Base-by-base conservation (phyloP, 2,113 vertebrate species). In the Abramis brama region DNA sequence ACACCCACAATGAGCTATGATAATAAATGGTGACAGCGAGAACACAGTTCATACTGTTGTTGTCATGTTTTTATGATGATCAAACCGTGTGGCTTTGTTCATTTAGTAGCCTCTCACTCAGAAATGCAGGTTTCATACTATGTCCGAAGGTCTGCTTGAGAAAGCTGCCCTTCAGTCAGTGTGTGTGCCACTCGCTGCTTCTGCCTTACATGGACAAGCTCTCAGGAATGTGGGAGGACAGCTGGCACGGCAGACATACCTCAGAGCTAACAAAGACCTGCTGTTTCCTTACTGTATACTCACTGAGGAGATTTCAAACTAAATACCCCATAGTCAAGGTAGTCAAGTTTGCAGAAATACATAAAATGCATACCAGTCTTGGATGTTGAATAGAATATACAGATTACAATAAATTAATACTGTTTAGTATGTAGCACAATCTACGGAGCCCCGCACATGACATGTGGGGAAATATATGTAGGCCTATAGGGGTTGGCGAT, bases 141-240 rank as follows among this genome's bases (percentile, higher is more conserved):
- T 59, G 23, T 33, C 43, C 8, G 4, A 60, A 60, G 45, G 55
- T 83, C 23, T 23, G 79, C 77, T 52, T 36, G 30, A 74, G 57
- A 57, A 66, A 84, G 33, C 70, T 74, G 82, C 62, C 62, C 74
- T 25, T 82, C 64, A 60, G 45, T 84, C 82, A 86, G 57, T 68
- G 80, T 68, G 66, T 86, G 66, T 86, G 83, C 71, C 86, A 77
- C 66, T 75, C 77, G 86, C 76, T 73, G 62, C 62, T 59, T 57
- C 73, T 68, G 73, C 92, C 92, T 91, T 91, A 94, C 87, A 94
- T 93, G 93, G 92, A 89, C 86, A 92, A 87, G 86, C 45, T 85
- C 55, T 73, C 68, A 91, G 93, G 93, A 94, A 95, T 92, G 91
- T 88, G 82, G 86, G 90, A 89, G 87, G 90, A 94, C 94, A 94